phyloP scores from a whole-genome alignment of 2,888 invertebrate species.

The Atethmia centrago region DNA sequence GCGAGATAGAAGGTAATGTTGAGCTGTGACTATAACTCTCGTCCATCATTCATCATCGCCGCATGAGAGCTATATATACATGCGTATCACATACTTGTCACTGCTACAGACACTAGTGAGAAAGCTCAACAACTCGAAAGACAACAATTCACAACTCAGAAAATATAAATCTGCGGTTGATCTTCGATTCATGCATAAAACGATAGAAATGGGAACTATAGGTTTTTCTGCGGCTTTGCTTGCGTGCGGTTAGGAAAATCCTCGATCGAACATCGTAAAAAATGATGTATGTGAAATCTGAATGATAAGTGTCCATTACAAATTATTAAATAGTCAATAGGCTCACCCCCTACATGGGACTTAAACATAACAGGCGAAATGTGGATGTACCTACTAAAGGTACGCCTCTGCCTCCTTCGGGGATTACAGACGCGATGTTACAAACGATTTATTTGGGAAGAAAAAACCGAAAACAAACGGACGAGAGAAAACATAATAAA shows the following conservation, averaged over 20 bases:
- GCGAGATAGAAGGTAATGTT: background rate
- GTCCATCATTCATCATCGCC: background rate
- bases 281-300: background rate
- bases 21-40: slow-evolving; percentile 2
- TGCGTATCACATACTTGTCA: slow-evolving; percentile 9
- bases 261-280: background rate
- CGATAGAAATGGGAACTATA: background rate
- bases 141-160: background rate
- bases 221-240: background rate
- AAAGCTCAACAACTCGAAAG: slow-evolving; percentile 16
- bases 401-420: too few relatives aligned
- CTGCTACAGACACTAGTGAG: background rate
- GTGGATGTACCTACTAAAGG: too few relatives aligned
- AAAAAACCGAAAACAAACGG: background rate
- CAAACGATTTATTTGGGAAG: background rate
- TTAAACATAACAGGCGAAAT: too few relatives aligned
- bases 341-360: too few relatives aligned
- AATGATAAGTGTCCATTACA: background rate
- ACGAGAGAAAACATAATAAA: background rate
- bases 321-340: too few relatives aligned
- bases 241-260: background rate
- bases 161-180: slow-evolving; percentile 8
- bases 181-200: background rate
- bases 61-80: slow-evolving; percentile 4
- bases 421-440: too few relatives aligned